Evolutionary conservation across 2,797 vertebrate genomes (phyloP), one percentile per base, ranked within the genome.

Genomic region (Darevskia mixta): DNA sequence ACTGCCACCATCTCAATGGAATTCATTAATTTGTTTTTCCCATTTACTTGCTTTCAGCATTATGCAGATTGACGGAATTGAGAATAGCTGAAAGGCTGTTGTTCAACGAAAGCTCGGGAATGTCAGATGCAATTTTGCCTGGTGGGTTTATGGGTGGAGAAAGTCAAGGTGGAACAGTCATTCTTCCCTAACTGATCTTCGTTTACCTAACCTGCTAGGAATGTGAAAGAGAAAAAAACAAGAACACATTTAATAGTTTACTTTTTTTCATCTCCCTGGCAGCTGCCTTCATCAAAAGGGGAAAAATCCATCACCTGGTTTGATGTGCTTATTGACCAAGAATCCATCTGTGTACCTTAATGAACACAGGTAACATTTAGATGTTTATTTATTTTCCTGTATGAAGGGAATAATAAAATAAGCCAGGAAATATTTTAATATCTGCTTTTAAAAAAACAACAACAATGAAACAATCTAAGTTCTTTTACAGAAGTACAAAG

Each of bases 11-110:
- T 91, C 61, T 73, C 27, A 49, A 5, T 86, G 5, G 41, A 25
- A 86, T 35, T 75, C 76, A 32, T 87, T 88, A 89, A 81, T 86
- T 81, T 88, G 75, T 43, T 41, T 11, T 41, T 35, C 43, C 66
- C n/a, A 64, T 67, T 73, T 18, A 32, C 67, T 91, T 84, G 32
- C n/a, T 89, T 79, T 91, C 43, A 75, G 78, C 77, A 49, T 94
- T 92, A 81, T 86, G 27, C 87, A 17, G 90, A 87, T 92, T 90
- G 67, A 92, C 80, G 87, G 38, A 82, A 87, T 90, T 85, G 89
- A 95, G 83, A 27, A 76, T 38, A 72, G 32, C 49, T 84, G 86
- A 95, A 94, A 92, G 86, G 88, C 2, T 86, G 55, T 2, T 55
- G 35, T 66, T 94, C 87, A 27, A 61, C 83, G 66, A 79, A 71